Conservation (phyloP, 1,140 invertebrate species). For the Drosophila arawakana region DNA sequence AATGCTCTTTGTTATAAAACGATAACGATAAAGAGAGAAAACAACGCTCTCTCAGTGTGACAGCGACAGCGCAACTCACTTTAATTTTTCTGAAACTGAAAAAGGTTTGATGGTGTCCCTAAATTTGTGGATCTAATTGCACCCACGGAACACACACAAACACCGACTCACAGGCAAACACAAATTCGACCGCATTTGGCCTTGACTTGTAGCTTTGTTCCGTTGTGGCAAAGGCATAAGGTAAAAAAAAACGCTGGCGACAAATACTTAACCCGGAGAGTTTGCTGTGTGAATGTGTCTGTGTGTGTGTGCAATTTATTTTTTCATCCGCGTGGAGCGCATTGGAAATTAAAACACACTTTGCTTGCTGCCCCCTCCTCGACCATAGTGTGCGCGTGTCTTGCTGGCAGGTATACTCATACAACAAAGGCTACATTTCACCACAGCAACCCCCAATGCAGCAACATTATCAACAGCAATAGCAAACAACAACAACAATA, state of each 20-base stretch:
- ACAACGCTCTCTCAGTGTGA: conserved; percentile 21
- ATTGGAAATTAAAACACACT: conserved; percentile 25
- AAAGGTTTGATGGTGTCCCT: conserved; percentile 15
- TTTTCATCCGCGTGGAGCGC: conserved; percentile 53
- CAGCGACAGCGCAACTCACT: conserved; percentile 34
- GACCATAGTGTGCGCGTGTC: conserved; percentile 45
- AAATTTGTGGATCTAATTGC: conserved; percentile 22
- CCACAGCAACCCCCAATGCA: conserved; percentile 32
- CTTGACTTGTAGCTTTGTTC: conserved; percentile 22
- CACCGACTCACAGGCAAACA: neutral
- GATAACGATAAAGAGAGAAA: conserved; percentile 35
- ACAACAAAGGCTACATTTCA: conserved; percentile 9
- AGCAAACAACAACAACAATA: neutral
- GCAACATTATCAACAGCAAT: conserved; percentile 1
- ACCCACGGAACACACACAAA: conserved; percentile 4
- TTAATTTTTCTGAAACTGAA: conserved; percentile 24
- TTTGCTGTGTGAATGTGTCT: conserved; percentile 31
- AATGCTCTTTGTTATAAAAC: conserved; percentile 39
- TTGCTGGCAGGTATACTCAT: conserved; percentile 5
- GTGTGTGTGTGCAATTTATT: conserved; percentile 68
- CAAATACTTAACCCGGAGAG: conserved; percentile 6
- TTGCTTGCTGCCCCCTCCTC: neutral
- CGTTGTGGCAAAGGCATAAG: conserved; percentile 14
- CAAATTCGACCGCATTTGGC: conserved; percentile 28
- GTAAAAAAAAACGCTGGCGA: conserved; percentile 15